phyloP scores from a whole-genome alignment of 2,113 vertebrate species.

The Grammomys surdaster region DNA sequence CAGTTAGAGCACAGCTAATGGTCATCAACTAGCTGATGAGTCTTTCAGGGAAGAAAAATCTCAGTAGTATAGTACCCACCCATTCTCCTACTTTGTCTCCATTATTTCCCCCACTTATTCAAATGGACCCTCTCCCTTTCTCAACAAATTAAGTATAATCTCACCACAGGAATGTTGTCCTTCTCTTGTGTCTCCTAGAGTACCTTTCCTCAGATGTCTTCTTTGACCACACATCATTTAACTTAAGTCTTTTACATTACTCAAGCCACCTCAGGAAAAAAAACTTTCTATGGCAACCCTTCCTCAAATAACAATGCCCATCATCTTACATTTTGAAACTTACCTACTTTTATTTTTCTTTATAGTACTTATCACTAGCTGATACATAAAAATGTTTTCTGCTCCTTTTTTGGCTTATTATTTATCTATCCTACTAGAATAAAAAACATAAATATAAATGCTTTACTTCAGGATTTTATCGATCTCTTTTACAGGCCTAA shows the following conservation, averaged over 20 bases:
- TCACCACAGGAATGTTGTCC: background rate
- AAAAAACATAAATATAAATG: background rate
- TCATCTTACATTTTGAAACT: background rate
- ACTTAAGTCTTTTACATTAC: slow-evolving; percentile 17
- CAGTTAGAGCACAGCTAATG: background rate
- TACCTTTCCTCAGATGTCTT: background rate
- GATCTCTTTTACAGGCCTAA: slow-evolving; percentile 30
- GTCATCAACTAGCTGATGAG: background rate
- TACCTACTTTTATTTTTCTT: slow-evolving; percentile 30
- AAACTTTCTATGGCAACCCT: background rate
- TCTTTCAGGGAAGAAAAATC: background rate
- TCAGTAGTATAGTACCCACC: background rate
- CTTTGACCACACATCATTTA: background rate
- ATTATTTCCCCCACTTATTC: background rate
- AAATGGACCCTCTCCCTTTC: background rate
- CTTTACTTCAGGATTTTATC: slow-evolving; percentile 7
- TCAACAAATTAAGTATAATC: background rate
- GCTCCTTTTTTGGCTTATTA: slow-evolving; percentile 24
- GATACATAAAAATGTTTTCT: slow-evolving; percentile 51
- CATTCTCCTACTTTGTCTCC: background rate
- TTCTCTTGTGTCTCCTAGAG: background rate
- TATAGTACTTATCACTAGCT: slow-evolving; percentile 4
- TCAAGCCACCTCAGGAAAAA: slow-evolving; percentile 23
- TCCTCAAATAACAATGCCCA: background rate
- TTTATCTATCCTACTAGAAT: slow-evolving; percentile 22